These are phyloP conservation scores for Aleiodes leptofemur DNA, from an alignment of 2,888 invertebrate species.

Conservation along the genomic window DNA sequence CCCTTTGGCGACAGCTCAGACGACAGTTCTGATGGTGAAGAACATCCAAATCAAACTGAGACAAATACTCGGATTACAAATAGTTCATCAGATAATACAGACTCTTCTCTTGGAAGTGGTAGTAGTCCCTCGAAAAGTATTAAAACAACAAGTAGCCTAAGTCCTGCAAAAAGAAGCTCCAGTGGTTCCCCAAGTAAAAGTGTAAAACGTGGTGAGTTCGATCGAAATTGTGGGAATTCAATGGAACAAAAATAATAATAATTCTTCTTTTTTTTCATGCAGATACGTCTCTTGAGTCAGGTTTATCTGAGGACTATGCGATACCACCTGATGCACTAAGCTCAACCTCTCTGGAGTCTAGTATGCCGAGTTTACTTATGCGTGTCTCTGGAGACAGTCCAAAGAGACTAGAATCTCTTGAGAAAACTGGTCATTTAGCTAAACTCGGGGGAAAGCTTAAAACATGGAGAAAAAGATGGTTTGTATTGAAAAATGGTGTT, in stretches of 20 bases:
- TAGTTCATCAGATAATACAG: conserved; percentile 77
- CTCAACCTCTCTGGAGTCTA: conserved; percentile 86
- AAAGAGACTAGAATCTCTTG: conserved; percentile 85
- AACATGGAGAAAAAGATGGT: conserved; percentile 97
- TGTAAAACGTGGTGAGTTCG: conserved; percentile 84
- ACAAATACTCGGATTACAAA: conserved; percentile 76
- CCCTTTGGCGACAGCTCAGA: conserved; percentile 97
- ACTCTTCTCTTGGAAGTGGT: conserved; percentile 82
- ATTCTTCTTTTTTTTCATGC: conserved; percentile 68
- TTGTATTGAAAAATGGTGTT: conserved; percentile 94
- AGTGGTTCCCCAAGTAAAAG: conserved; percentile 89
- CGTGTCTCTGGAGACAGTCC: conserved; percentile 77
- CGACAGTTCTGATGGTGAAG: conserved; percentile 96
- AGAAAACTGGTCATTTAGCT: conserved; percentile 92
- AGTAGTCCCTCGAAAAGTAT: conserved; percentile 91
- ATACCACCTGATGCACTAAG: conserved; percentile 96
- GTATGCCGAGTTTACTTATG: conserved; percentile 82
- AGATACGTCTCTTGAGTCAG: conserved; percentile 95
- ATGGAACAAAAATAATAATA: not conserved
- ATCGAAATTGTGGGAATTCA: conserved; percentile 48
- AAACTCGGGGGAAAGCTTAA: conserved; percentile 96
- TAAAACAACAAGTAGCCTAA: conserved; percentile 89
- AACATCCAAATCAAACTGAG: conserved; percentile 78
- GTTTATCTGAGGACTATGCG: conserved; percentile 97
- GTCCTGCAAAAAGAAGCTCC: conserved; percentile 88